A percentile compares a stretch with the other conserved stretches of the same genome.
phyloP scores from a whole-genome alignment of 2,797 vertebrate species.

The Sylvia borin region DNA sequence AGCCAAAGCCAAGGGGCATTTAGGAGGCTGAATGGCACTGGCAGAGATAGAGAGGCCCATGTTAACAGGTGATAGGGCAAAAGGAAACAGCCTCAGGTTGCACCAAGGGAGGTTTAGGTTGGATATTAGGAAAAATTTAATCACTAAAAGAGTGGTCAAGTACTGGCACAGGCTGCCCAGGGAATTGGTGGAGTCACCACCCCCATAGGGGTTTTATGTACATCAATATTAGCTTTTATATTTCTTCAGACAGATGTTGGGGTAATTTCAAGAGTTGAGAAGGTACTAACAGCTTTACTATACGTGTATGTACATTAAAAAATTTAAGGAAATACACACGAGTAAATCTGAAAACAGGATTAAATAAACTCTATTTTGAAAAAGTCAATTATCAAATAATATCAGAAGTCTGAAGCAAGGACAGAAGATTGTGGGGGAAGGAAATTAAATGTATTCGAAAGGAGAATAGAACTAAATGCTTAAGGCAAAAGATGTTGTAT shows the following conservation, averaged over 20 bases:
- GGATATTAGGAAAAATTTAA: background rate
- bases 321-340: background rate
- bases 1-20: background rate
- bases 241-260: background rate
- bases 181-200: background rate
- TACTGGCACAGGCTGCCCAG: background rate
- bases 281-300: background rate
- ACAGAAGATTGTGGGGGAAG: background rate
- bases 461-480: background rate
- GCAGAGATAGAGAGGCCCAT: background rate
- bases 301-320: rapidly evolving
- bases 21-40: background rate
- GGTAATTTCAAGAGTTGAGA: background rate
- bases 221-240: background rate
- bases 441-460: background rate
- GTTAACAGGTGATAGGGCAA: background rate
- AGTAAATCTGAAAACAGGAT: background rate
- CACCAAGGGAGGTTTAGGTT: background rate
- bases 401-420: background rate
- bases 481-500: background rate
- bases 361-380: background rate
- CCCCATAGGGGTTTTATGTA: rapidly evolving
- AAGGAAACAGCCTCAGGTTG: background rate
- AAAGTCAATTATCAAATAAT: background rate
- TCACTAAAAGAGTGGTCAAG: background rate